phyloP scores from a whole-genome alignment of 2,797 vertebrate species.

The Cryptoblepharus egeriae region DNA sequence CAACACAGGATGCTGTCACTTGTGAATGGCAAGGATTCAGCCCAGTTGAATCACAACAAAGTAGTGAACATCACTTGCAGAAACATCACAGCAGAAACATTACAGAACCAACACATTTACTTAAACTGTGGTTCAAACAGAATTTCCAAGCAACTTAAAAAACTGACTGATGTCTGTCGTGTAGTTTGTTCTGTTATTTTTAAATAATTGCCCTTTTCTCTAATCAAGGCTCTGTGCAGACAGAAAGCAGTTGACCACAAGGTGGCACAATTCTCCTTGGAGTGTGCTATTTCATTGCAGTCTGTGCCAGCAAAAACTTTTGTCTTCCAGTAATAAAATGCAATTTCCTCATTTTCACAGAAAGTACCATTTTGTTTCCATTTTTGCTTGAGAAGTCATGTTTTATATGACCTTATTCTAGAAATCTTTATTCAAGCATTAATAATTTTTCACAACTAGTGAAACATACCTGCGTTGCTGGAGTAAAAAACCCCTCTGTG shows the following conservation, averaged over 20 bases:
- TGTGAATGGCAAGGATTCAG: too few species aligned
- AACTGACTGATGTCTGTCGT: not conserved
- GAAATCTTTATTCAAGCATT: conserved; percentile 20
- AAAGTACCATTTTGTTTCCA: conserved; percentile 33
- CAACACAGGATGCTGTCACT: too few species aligned
- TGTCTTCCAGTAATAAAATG: conserved; percentile 31
- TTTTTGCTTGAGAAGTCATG: not conserved
- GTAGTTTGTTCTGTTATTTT: not conserved
- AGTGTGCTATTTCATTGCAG: conserved; percentile 27
- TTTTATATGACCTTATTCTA: conserved; percentile 11
- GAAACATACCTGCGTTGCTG: too few species aligned
- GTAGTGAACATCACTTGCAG: too few species aligned
- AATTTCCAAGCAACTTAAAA: not conserved
- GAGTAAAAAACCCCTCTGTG: too few species aligned
- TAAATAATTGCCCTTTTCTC: not conserved
- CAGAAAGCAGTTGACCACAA: conserved; percentile 52
- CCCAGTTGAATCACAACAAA: too few species aligned
- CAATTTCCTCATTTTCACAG: conserved; percentile 27
- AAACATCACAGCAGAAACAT: not conserved
- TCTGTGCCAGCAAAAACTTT: not conserved
- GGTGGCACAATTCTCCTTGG: conserved; percentile 57
- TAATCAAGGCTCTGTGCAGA: not conserved
- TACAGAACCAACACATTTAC: not conserved
- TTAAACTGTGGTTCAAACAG: not conserved
- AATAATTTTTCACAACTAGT: too few species aligned